Percentiles rank a stretch among this genome's conserved stretches.
Conservation (phyloP, 2,888 invertebrate genomes). For the Scaptodrosophila latifasciaeformis region DNA sequence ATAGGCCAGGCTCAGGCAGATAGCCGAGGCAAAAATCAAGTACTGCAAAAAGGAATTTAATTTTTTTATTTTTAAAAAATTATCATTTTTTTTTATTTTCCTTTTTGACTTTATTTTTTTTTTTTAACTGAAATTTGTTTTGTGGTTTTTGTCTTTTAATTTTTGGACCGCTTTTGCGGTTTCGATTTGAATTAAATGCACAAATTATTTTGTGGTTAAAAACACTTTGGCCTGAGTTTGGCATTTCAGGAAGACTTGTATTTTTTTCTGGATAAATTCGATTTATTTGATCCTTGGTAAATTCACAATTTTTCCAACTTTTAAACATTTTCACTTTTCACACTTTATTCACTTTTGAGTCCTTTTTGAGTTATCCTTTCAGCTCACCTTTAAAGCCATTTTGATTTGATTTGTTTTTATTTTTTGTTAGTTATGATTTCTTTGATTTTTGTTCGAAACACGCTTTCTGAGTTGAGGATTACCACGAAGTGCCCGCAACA, state of each 20-base stretch:
- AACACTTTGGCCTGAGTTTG: not conserved
- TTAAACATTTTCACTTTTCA: slow-evolving; percentile 20
- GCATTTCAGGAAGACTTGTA: too few species aligned
- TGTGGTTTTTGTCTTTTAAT: not conserved
- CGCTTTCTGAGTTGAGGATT: too few species aligned
- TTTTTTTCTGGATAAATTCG: too few species aligned
- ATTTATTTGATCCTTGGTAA: slow-evolving; percentile 13
- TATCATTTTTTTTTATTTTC: too few species aligned
- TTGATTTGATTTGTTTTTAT: slow-evolving; percentile 36
- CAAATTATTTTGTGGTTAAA: not conserved
- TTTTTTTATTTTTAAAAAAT: too few species aligned
- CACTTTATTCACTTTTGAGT: slow-evolving; percentile 17
- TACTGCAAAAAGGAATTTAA: too few species aligned
- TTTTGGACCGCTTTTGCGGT: slow-evolving; percentile 1
- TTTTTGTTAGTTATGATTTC: slow-evolving; percentile 20
- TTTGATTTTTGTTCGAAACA: slow-evolving; percentile 22
- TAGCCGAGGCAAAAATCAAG: slow-evolving; percentile 72
- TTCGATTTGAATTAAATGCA: not conserved
- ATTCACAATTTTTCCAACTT: not conserved
- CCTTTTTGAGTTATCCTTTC: slow-evolving; percentile 33
- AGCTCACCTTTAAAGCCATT: slow-evolving; percentile 73
- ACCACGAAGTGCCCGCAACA: slow-evolving; percentile 72
- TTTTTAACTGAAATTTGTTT: too few species aligned
- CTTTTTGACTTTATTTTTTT: too few species aligned
- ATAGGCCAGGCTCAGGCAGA: slow-evolving; percentile 73